These are phyloP conservation scores for Lasioglossum lativentre DNA, from an alignment of 2,888 invertebrate genomes.

Conservation along the genomic window DNA sequence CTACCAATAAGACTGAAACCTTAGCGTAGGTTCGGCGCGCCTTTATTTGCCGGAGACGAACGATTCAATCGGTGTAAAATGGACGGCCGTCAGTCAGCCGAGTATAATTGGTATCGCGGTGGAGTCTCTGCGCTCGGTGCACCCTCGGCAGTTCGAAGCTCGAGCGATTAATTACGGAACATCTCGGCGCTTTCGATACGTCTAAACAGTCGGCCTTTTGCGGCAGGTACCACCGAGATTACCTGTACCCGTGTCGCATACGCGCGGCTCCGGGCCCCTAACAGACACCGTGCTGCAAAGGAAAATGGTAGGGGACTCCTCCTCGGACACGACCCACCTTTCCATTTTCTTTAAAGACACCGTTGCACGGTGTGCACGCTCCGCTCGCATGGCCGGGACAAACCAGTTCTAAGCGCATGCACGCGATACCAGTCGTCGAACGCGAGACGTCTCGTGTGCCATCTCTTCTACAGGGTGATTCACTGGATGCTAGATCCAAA, in stretches of 20 bases:
- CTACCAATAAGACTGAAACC: background rate
- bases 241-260: background rate
- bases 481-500: background rate
- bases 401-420: constrained; percentile 69
- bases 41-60: constrained; percentile 20
- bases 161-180: constrained; percentile 53
- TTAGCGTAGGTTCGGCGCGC: background rate
- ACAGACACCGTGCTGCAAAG: constrained; percentile 12
- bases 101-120: constrained; percentile 49
- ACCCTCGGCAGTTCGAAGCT: constrained; percentile 14
- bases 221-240: constrained; percentile 21
- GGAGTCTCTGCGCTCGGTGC: background rate
- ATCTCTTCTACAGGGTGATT: constrained; percentile 14
- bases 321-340: constrained; percentile 59
- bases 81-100: constrained; percentile 29
- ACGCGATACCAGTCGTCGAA: constrained; percentile 46
- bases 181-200: constrained; percentile 47
- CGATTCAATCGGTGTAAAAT: constrained; percentile 56
- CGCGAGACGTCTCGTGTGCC: constrained; percentile 40
- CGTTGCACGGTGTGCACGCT: constrained; percentile 42
- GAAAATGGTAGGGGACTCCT: constrained; percentile 52
- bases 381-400: constrained; percentile 42
- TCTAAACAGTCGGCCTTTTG: constrained; percentile 45
- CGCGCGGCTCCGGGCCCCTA: background rate
- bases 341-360: constrained; percentile 71